Evolutionary conservation across 2,888 invertebrate species (phyloP).

Genomic region (Thereva nobilitata): DNA sequence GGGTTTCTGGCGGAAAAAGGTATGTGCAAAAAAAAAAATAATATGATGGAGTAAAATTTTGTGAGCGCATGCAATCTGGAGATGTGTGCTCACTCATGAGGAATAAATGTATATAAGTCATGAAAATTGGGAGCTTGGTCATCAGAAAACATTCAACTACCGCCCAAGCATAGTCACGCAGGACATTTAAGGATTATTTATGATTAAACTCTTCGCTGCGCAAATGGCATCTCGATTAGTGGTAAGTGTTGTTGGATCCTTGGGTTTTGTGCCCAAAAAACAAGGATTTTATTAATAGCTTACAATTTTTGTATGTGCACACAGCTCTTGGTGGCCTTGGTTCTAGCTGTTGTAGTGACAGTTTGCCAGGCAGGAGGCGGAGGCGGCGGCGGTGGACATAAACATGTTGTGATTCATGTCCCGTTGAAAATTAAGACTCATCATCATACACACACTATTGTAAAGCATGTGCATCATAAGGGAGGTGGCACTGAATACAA

Average conservation of each 20-base stretch:
- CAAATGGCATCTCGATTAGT: slow-evolving; percentile 61
- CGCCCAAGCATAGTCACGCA: slow-evolving; percentile 14
- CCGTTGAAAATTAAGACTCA: slow-evolving; percentile 76
- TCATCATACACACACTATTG: slow-evolving; percentile 77
- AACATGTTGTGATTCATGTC: slow-evolving; percentile 78
- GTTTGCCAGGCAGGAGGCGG: slow-evolving; percentile 53
- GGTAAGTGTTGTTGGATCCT: slow-evolving; percentile 59
- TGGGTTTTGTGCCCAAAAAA: slow-evolving; percentile 20
- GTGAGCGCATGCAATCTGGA: slow-evolving; percentile 31
- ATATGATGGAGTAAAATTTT: slow-evolving; percentile 3
- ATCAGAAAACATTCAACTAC: slow-evolving; percentile 44
- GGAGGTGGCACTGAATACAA: slow-evolving; percentile 58
- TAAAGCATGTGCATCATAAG: slow-evolving; percentile 72
- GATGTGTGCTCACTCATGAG: slow-evolving; percentile 39
- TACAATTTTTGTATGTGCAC: slow-evolving; percentile 5
- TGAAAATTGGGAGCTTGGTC: slow-evolving; percentile 54
- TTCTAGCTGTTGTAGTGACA: slow-evolving; percentile 56
- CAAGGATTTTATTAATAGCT: slow-evolving; percentile 5
- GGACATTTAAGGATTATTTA: slow-evolving; percentile 36
- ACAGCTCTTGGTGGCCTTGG: slow-evolving; percentile 53
- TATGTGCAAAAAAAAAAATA: slow-evolving; percentile 14
- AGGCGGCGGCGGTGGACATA: slow-evolving; percentile 63
- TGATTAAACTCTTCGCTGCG: slow-evolving; percentile 31
- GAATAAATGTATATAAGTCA: slow-evolving; percentile 40
- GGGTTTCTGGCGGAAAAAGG: slow-evolving; percentile 7